Evolutionary conservation across 2,113 vertebrate genomes (phyloP), one percentile per base, ranked within the genome.

Genomic region (Oncorhynchus keta): DNA sequence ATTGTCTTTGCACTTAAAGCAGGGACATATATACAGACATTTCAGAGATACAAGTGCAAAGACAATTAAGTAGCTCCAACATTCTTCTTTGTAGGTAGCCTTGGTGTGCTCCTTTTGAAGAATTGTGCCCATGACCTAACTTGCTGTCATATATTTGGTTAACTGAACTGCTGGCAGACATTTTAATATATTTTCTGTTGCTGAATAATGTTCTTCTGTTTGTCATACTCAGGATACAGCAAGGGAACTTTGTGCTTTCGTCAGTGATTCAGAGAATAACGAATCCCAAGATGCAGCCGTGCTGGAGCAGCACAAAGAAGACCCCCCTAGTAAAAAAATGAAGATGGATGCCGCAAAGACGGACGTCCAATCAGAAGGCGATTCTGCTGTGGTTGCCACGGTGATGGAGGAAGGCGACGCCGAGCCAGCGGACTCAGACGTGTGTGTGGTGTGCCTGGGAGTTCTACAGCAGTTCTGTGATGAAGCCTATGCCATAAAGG

Each of bases 361-460:
- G 2, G 77, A 20, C 0, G 48, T 32, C 26, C 84, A 45, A 9
- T 24, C 74, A 0, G 83, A 30, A 3, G 82, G 75, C 13, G 87
- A 3, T 0, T 1, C 68, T 26, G 45, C 79, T 0, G 0, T 1
- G 2, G 75, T 2, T 22, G 5, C 72, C 3, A 18, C 2, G n/a
- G 16, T 39, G 1, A 5, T 39, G 14, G 32, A 28, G 0, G 55
- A 72, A 28, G n/a, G 20, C 24, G 20, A 0, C 9, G 14, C 0
- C 24, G 62, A 78, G 48, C 78, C 71, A 18, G 76, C 51, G 0
- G 48, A 80, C 69, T 22, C 70, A 0, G n/a, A 55, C 3, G 91
- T 95, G 22, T 99, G 98, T 80, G 96, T 93, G 3, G 85, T 94
- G 67, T 99, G 98, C 84, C 81, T 99, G 86, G 98, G 98, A 61